These are phyloP conservation scores for Acanthurus tractus DNA, from an alignment of 2,797 vertebrate genomes.

Conservation along the genomic window DNA sequence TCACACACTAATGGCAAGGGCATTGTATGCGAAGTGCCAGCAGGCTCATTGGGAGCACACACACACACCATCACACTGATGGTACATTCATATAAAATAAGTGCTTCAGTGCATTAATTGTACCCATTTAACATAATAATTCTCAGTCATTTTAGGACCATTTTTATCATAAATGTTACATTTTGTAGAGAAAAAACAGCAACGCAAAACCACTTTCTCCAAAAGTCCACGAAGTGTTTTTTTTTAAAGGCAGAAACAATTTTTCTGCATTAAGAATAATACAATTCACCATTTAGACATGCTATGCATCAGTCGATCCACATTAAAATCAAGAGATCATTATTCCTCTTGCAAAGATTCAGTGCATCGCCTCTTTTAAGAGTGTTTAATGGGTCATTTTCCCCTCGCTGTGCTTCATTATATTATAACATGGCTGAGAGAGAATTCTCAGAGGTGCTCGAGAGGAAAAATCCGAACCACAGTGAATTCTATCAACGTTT, in stretches of 20 bases:
- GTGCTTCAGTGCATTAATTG: no score
- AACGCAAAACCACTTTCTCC: not conserved
- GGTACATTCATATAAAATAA: no score
- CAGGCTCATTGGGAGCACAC: no score
- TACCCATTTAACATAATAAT: not conserved
- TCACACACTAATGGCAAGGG: no score
- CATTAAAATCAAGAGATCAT: slow-evolving; percentile 20
- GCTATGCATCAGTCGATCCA: slow-evolving; percentile 19
- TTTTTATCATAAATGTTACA: not conserved
- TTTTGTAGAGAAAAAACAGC: slow-evolving; percentile 3
- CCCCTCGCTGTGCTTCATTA: slow-evolving; percentile 44
- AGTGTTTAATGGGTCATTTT: slow-evolving; percentile 41
- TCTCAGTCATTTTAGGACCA: not conserved
- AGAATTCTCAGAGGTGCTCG: slow-evolving; percentile 46
- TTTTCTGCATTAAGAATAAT: not conserved
- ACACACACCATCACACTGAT: no score
- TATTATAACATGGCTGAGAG: slow-evolving; percentile 40
- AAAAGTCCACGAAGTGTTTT: not conserved
- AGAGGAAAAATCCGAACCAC: slow-evolving; percentile 48
- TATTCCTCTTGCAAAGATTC: slow-evolving; percentile 17
- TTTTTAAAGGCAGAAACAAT: no score
- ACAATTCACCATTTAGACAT: not conserved
- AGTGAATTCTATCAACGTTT: slow-evolving; percentile 51
- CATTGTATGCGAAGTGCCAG: no score
- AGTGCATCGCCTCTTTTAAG: slow-evolving; percentile 35